A percentile compares a stretch with the other conserved stretches of the same genome.
Conservation (phyloP, 2,888 invertebrate species). For the Papilio protenor region DNA sequence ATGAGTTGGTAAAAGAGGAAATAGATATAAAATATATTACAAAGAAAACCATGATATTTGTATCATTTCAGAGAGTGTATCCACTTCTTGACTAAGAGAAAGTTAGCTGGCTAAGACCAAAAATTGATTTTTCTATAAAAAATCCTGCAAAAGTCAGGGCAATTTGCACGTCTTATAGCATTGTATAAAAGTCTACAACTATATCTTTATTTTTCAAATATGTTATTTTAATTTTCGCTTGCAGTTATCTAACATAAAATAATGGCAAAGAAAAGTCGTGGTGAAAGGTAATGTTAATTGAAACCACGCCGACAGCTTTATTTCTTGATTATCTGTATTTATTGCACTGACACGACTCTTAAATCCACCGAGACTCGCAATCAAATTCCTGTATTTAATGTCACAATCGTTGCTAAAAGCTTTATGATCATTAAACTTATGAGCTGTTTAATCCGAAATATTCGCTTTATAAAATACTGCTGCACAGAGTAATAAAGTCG, state of each 20-base stretch:
- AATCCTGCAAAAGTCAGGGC: no score
- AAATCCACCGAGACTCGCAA: slow-evolving; percentile 4
- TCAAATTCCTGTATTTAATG: slow-evolving; percentile 23
- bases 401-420: slow-evolving; percentile 23
- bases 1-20: no score
- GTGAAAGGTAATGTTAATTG: slow-evolving; percentile 31
- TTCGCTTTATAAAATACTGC: slow-evolving; percentile 8
- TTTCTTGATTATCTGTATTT: slow-evolving; percentile 39
- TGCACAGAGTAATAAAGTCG: slow-evolving; percentile 12
- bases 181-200: no score
- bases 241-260: slow-evolving; percentile 4
- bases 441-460: slow-evolving; percentile 6
- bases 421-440: slow-evolving; percentile 25
- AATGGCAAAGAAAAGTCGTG: slow-evolving; percentile 11
- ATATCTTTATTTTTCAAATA: neutral
- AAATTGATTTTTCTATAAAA: no score
- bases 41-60: no score
- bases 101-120: no score
- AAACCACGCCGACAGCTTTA: slow-evolving; percentile 32
- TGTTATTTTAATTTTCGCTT: neutral
- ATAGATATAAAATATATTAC: no score
- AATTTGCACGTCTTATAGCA: no score
- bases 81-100: no score
- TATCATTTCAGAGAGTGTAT: no score
- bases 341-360: slow-evolving; percentile 21